Evolutionary conservation across 2,797 vertebrate species (phyloP).

Genomic region (Ibycter americanus): DNA sequence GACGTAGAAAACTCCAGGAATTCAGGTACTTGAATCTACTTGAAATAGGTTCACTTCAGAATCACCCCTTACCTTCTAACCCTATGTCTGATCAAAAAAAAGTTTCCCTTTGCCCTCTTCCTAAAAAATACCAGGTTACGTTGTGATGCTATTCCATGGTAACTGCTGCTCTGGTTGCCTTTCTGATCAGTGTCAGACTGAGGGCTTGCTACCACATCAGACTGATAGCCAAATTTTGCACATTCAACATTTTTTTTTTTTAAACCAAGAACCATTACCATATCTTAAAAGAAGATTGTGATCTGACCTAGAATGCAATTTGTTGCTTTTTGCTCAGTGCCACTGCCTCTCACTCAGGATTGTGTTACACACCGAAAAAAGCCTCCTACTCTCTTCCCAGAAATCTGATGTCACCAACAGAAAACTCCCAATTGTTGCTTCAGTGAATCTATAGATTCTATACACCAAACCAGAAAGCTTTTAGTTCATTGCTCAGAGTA

Average conservation of each 20-base stretch:
- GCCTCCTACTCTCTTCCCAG: background rate
- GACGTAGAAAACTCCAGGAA: background rate
- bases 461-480: background rate
- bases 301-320: background rate
- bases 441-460: background rate
- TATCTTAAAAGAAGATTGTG: background rate
- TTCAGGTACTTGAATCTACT: background rate
- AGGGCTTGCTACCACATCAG: background rate
- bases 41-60: background rate
- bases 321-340: background rate
- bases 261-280: background rate
- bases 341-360: background rate
- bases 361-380: background rate
- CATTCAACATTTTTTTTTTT: too few relatives aligned
- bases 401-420: background rate
- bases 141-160: rapidly evolving
- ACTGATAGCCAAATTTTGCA: background rate
- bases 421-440: background rate
- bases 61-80: background rate
- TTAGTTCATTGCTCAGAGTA: background rate
- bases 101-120: background rate
- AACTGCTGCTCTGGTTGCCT: background rate
- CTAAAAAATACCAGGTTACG: background rate
- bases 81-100: background rate
- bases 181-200: background rate